Conservation (phyloP, 37 sponge, comb jelly and placozoan genomes). For the Spongilla lacustris region DNA sequence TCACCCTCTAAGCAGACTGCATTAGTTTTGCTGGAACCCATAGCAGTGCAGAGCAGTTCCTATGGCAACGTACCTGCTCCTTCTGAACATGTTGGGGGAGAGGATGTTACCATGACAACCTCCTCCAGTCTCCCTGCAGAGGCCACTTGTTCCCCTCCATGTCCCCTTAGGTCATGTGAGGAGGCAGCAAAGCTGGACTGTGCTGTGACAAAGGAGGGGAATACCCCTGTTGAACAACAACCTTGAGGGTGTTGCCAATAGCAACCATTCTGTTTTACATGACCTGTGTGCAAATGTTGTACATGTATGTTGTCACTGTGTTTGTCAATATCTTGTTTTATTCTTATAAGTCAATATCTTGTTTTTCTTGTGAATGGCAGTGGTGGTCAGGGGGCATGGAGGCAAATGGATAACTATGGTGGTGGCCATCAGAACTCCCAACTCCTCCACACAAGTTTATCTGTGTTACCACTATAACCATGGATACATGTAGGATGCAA, state of each 20-base stretch:
- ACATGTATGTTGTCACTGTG: background rate
- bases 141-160: background rate
- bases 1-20: background rate
- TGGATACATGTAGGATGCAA: too few relatives aligned
- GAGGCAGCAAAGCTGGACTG: background rate
- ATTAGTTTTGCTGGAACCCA: background rate
- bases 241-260: background rate
- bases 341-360: too few relatives aligned
- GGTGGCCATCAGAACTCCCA: too few relatives aligned
- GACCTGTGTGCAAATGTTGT: background rate
- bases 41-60: background rate
- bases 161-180: background rate
- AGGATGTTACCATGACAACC: background rate
- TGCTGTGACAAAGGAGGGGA: background rate
- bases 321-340: background rate
- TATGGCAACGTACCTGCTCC: background rate
- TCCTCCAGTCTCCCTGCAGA: background rate
- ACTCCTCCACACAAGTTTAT: too few relatives aligned
- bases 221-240: background rate
- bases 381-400: too few relatives aligned
- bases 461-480: too few relatives aligned
- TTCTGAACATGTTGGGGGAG: background rate
- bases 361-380: too few relatives aligned
- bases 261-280: background rate
- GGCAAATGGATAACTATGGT: too few relatives aligned